phyloP scores from a whole-genome alignment of 2,888 invertebrate genomes.

The Rotaria macrura region DNA sequence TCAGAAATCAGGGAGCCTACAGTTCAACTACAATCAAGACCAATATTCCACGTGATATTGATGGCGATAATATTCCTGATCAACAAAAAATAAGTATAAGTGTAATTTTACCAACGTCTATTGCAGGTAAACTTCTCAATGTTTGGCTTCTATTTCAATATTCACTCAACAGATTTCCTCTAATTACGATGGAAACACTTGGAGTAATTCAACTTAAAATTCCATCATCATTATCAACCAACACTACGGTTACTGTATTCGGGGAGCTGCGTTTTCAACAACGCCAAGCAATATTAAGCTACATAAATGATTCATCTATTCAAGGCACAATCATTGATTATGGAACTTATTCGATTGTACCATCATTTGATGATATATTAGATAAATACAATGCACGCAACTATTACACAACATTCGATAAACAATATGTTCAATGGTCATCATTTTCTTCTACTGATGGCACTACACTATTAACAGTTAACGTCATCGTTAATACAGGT shows the following conservation, averaged over 20 bases:
- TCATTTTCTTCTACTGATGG: not conserved
- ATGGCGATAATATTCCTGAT: not conserved
- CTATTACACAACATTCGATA: not conserved
- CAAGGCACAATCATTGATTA: not conserved
- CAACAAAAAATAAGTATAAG: not conserved
- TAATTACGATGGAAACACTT: not conserved
- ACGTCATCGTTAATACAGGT: not conserved
- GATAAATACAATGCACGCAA: not conserved
- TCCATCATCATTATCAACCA: not conserved
- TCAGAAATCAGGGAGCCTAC: too few relatives aligned
- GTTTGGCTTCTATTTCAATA: not conserved
- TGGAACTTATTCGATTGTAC: not conserved
- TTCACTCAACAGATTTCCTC: not conserved
- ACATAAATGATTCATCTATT: not conserved
- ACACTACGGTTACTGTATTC: not conserved
- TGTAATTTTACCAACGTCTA: not conserved
- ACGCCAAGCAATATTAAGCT: not conserved
- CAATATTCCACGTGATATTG: not conserved
- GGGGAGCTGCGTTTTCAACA: not conserved
- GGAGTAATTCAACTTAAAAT: not conserved
- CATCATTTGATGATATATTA: not conserved
- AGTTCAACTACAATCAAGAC: too few relatives aligned
- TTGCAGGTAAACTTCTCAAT: not conserved
- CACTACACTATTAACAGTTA: not conserved
- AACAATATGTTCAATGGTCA: slow-evolving; percentile 11